phyloP scores from a whole-genome alignment of 30 jellyfish, hydroid and myxozoan genomes.

The Catostylus mosaicus region DNA sequence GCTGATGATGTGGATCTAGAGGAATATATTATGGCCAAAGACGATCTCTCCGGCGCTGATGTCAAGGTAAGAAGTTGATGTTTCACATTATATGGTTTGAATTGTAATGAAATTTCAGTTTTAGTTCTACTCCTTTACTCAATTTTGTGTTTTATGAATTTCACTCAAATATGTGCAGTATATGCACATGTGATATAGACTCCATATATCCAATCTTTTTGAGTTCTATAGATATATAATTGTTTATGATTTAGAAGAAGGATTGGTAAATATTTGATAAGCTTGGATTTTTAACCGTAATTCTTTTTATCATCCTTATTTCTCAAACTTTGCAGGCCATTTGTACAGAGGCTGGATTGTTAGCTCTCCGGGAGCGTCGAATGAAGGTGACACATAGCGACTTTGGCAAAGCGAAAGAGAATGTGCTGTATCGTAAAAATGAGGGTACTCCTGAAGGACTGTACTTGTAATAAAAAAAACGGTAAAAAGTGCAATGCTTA shows the following conservation, averaged over 20 bases:
- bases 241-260: too few species aligned
- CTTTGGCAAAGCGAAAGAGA: constrained; percentile 94
- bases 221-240: too few species aligned
- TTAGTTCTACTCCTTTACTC: too few species aligned
- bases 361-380: constrained; percentile 98
- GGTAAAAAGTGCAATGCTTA: background rate
- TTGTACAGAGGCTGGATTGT: constrained; percentile 98
- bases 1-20: constrained; percentile 94
- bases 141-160: too few species aligned
- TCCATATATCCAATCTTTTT: too few species aligned
- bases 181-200: too few species aligned
- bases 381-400: constrained; percentile 93
- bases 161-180: too few species aligned
- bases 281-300: too few species aligned
- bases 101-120: too few species aligned
- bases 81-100: too few species aligned
- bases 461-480: constrained; percentile 51
- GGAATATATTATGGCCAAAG: constrained; percentile 92
- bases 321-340: constrained; percentile 68
- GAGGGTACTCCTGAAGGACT: constrained; percentile 98
- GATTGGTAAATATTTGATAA: too few species aligned
- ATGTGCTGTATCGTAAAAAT: constrained; percentile 90
- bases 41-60: constrained; percentile 99
- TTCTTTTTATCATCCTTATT: too few species aligned
- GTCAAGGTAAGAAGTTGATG: constrained; percentile 78